Evolutionary conservation across 2,888 invertebrate species (phyloP).

Genomic region (Pachycephus smyrnensis): DNA sequence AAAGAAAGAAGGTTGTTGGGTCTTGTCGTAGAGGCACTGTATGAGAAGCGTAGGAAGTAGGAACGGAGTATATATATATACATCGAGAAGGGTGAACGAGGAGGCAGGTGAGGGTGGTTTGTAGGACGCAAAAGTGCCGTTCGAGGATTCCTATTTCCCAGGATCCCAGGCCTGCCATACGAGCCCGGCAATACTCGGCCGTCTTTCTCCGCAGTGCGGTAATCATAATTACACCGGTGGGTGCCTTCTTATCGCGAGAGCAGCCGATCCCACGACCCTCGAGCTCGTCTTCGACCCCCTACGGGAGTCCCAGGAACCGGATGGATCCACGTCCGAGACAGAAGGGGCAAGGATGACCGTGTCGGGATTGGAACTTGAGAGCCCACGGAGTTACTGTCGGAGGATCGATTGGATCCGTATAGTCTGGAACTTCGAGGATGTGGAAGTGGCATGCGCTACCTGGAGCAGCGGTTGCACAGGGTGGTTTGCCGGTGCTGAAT

Average conservation of each 20-base stretch:
- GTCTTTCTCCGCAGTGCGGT: conserved; percentile 57
- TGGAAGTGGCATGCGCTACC: neutral
- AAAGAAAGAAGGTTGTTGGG: conserved; percentile 34
- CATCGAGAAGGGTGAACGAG: conserved; percentile 16
- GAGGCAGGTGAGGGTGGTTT: conserved; percentile 29
- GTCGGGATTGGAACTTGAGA: neutral
- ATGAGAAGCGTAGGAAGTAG: neutral
- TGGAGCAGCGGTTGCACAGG: conserved; percentile 9
- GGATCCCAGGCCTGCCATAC: conserved; percentile 62
- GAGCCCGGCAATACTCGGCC: conserved; percentile 53
- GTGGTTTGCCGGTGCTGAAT: conserved; percentile 39
- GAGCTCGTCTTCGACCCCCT: neutral
- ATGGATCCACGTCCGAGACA: neutral
- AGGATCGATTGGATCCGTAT: neutral
- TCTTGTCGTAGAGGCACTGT: neutral
- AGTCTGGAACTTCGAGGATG: neutral
- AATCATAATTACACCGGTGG: conserved; percentile 65
- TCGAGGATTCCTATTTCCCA: conserved; percentile 64
- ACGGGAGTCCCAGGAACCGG: neutral
- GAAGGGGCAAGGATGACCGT: neutral
- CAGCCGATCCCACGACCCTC: conserved; percentile 38
- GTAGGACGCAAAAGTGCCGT: conserved; percentile 61
- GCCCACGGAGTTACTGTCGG: neutral
- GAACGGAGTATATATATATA: too few species aligned
- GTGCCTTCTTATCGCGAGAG: conserved; percentile 59